phyloP scores from a whole-genome alignment of 1,140 invertebrate genomes.

The Lethocerus indicus region DNA sequence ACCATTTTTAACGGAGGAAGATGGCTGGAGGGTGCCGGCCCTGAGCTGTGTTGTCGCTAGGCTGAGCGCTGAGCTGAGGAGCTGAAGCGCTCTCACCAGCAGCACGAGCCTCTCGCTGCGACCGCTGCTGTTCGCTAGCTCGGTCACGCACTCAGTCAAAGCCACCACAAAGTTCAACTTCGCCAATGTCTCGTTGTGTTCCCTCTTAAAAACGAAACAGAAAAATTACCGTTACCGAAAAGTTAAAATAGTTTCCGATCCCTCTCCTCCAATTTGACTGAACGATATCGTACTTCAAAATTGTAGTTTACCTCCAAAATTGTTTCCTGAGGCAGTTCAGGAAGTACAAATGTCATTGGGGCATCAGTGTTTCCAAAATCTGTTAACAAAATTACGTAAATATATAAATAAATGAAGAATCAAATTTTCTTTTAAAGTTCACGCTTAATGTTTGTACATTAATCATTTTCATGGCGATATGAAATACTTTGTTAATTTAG shows the following conservation, averaged over 20 bases:
- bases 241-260: not conserved
- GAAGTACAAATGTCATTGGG: constrained; percentile 65
- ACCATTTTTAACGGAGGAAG: constrained; percentile 78
- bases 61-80: constrained; percentile 79
- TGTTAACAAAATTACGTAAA: constrained; percentile 11
- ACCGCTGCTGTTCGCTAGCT: constrained; percentile 53
- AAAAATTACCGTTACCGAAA: not conserved
- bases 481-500: too few relatives aligned
- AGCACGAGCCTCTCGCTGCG: constrained; percentile 80
- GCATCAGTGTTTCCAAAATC: constrained; percentile 18
- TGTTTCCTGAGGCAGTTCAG: constrained; percentile 89
- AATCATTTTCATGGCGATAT: too few relatives aligned
- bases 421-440: too few relatives aligned
- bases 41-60: constrained; percentile 79
- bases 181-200: constrained; percentile 85
- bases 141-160: constrained; percentile 76
- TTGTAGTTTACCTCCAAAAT: constrained; percentile 50
- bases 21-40: constrained; percentile 67
- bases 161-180: constrained; percentile 84
- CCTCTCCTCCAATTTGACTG: not conserved
- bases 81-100: constrained; percentile 74
- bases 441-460: too few relatives aligned
- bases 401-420: constrained; percentile 3
- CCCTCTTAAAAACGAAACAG: constrained; percentile 33
- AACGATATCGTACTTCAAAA: not conserved